Percentiles rank a stretch among this genome's conserved stretches.
phyloP scores from a whole-genome alignment of 2,888 invertebrate genomes.

The Chymomyza caudatula region DNA sequence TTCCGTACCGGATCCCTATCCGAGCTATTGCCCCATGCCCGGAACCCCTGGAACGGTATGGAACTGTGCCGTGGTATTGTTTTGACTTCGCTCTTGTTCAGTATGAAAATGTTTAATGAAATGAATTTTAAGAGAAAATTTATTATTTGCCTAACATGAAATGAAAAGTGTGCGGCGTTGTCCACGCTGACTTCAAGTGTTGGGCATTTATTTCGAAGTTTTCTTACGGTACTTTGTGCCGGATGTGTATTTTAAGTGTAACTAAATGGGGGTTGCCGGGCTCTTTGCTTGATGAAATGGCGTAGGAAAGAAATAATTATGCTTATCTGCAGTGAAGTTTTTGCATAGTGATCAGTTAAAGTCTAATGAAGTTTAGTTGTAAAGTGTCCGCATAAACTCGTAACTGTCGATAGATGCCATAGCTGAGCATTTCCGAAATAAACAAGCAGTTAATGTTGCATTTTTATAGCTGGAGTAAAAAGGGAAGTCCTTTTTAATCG shows the following conservation, averaged over 20 bases:
- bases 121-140: slow-evolving; percentile 67
- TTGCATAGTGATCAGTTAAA: neutral
- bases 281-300: slow-evolving; percentile 16
- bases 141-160: slow-evolving; percentile 64
- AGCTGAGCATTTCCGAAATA: neutral
- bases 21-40: neutral
- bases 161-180: slow-evolving; percentile 58
- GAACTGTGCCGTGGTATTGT: neutral
- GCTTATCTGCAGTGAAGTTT: slow-evolving; percentile 10
- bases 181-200: neutral
- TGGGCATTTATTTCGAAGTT: neutral
- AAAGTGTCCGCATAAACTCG: neutral
- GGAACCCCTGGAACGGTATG: neutral
- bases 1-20: slow-evolving; percentile 47
- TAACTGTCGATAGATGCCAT: neutral
- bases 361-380: no score
- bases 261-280: slow-evolving; percentile 41
- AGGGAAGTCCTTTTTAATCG: no score
- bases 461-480: no score
- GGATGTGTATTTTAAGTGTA: slow-evolving; percentile 57
- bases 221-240: slow-evolving; percentile 19
- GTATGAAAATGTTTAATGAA: slow-evolving; percentile 67
- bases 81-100: slow-evolving; percentile 25
- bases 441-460: no score
- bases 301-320: slow-evolving; percentile 36